A percentile compares a stretch with the other conserved stretches of the same genome.
phyloP scores from a whole-genome alignment of 2,113 vertebrate genomes.

The Boulengerochromis microlepis region DNA sequence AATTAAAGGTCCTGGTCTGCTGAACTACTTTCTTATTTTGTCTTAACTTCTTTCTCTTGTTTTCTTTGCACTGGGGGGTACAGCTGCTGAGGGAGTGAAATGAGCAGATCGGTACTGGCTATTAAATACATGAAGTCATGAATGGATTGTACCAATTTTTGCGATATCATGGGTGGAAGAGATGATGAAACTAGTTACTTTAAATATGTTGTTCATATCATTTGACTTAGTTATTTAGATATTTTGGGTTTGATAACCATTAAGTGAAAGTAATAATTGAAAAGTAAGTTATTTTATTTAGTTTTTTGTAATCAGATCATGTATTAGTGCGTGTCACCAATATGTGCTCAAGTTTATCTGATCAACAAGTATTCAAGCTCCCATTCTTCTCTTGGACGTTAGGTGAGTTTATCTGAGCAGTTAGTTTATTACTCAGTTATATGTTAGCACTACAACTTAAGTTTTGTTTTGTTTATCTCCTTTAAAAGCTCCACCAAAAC shows the following conservation, averaged over 20 bases:
- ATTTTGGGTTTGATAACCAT: fast-evolving
- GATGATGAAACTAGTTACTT: not conserved
- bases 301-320: not conserved
- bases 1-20: not conserved
- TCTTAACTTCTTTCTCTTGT: not conserved
- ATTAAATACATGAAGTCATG: not conserved
- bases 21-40: not conserved
- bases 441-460: fast-evolving
- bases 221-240: not conserved
- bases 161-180: not conserved
- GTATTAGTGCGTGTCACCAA: not conserved
- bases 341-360: fast-evolving
- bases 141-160: fast-evolving
- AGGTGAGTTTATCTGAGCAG: not conserved
- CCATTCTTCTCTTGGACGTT: fast-evolving
- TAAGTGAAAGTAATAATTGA: not conserved
- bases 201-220: not conserved
- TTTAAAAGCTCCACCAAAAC: not conserved
- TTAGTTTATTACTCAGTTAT: not conserved
- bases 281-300: fast-evolving
- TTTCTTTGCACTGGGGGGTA: fast-evolving
- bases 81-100: not conserved
- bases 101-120: fast-evolving
- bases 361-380: fast-evolving
- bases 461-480: not conserved